Conservation (phyloP, 2,113 vertebrate species). For the Alces alces region DNA sequence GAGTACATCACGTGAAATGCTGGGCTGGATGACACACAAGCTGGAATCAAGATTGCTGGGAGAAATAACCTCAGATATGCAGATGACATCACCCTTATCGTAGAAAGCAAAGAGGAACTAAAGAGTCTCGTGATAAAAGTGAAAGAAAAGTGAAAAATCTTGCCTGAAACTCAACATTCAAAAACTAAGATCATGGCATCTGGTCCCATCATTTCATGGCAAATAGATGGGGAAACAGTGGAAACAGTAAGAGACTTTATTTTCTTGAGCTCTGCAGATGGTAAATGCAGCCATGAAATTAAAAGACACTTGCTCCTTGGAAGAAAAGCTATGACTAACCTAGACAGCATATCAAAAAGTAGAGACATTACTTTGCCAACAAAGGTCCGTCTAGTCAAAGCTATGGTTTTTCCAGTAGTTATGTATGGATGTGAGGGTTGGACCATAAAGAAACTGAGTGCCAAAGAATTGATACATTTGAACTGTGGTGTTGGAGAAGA, state of each 20-base stretch:
- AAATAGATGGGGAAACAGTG: not conserved
- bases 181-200: not conserved
- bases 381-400: not conserved
- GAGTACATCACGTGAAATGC: not conserved
- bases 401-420: not conserved
- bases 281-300: not conserved
- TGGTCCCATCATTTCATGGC: not conserved
- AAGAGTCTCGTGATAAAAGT: not conserved
- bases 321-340: not conserved
- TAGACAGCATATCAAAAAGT: not conserved
- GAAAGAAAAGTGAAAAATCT: not conserved
- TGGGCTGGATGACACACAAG: fast-evolving
- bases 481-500: not conserved
- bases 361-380: not conserved
- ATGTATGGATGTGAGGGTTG: not conserved
- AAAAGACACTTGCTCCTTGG: not conserved
- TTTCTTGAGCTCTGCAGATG: not conserved
- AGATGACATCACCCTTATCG: not conserved
- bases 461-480: not conserved
- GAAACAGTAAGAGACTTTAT: not conserved
- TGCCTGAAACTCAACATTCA: not conserved
- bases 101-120: not conserved
- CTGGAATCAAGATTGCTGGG: not conserved
- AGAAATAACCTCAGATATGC: not conserved
- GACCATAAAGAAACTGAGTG: not conserved